A percentile compares a stretch with the other conserved stretches of the same genome.
Evolutionary conservation across 2,888 invertebrate genomes (phyloP).

Genomic region (Rhamnusium bicolor): DNA sequence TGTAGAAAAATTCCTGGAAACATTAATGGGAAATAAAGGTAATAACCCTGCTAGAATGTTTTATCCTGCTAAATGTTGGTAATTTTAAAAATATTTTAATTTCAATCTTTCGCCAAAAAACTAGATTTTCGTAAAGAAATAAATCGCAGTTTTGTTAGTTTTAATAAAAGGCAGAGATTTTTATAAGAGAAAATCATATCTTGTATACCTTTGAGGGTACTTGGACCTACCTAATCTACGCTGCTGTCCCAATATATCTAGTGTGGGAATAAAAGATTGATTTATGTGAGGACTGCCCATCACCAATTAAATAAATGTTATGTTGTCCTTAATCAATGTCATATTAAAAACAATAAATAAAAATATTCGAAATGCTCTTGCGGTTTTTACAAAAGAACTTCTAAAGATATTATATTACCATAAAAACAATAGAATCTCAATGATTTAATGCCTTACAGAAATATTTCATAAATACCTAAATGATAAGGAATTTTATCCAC

Average conservation of each 20-base stretch:
- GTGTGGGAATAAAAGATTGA: slow-evolving; percentile 60
- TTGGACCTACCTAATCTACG: slow-evolving; percentile 2
- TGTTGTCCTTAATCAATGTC: slow-evolving; percentile 64
- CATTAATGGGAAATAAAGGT: too few species aligned
- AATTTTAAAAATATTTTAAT: too few species aligned
- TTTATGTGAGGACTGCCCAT: slow-evolving; percentile 57
- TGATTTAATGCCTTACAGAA: slow-evolving; percentile 54
- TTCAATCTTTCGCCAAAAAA: too few species aligned
- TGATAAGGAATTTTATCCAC: slow-evolving; percentile 21
- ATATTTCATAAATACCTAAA: slow-evolving; percentile 59
- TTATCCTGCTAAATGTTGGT: too few species aligned
- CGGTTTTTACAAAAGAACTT: slow-evolving; percentile 56
- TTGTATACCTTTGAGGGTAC: background rate
- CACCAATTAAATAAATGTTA: slow-evolving; percentile 63
- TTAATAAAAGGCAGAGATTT: too few species aligned
- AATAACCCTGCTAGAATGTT: too few species aligned
- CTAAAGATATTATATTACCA: slow-evolving; percentile 59
- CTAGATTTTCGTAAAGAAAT: too few species aligned
- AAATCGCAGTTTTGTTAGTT: too few species aligned
- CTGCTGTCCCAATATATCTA: slow-evolving; percentile 37
- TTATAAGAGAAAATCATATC: background rate
- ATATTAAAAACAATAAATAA: slow-evolving; percentile 62
- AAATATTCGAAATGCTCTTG: slow-evolving; percentile 59
- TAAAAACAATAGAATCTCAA: slow-evolving; percentile 63
- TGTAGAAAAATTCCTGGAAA: too few species aligned